Evolutionary conservation across 1,140 invertebrate genomes (phyloP).

Genomic region (Panulirus ornatus): DNA sequence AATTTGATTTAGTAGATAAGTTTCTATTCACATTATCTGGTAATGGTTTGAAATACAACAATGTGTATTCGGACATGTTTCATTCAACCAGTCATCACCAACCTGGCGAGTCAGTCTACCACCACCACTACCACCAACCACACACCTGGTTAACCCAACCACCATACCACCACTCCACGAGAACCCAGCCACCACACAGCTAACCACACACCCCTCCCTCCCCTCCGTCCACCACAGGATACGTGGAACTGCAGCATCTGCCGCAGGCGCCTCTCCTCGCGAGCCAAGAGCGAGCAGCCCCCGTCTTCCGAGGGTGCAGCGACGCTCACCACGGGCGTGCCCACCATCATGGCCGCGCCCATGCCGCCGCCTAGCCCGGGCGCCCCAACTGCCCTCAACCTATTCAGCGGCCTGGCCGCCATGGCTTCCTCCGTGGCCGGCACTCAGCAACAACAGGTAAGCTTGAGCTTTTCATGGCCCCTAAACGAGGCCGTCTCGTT

Average conservation of each 20-base stretch:
- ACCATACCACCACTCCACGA: too few relatives aligned
- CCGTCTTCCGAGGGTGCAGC: constrained; percentile 43
- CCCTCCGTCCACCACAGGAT: constrained; percentile 82
- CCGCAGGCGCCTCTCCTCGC: constrained; percentile 86
- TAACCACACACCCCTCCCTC: neutral
- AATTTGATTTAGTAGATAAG: too few relatives aligned
- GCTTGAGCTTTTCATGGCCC: too few relatives aligned
- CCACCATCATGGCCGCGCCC: constrained; percentile 68
- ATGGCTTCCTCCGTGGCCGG: constrained; percentile 70
- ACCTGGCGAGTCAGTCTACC: too few relatives aligned
- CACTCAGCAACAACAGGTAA: constrained; percentile 30
- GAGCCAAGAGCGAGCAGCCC: constrained; percentile 78
- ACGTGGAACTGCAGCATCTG: constrained; percentile 90
- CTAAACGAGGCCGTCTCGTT: too few relatives aligned
- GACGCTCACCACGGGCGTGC: constrained; percentile 50
- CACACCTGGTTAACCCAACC: too few relatives aligned
- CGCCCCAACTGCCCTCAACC: constrained; percentile 74
- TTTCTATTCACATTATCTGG: too few relatives aligned
- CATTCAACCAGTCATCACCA: too few relatives aligned
- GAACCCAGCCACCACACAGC: too few relatives aligned
- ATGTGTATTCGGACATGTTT: too few relatives aligned
- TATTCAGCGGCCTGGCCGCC: constrained; percentile 71
- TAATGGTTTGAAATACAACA: too few relatives aligned
- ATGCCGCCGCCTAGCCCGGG: constrained; percentile 73
- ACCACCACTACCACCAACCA: too few relatives aligned